Evolutionary conservation across 2,888 invertebrate genomes (phyloP), one percentile per base, ranked within the genome.

Genomic region (Coleophora deauratella): DNA sequence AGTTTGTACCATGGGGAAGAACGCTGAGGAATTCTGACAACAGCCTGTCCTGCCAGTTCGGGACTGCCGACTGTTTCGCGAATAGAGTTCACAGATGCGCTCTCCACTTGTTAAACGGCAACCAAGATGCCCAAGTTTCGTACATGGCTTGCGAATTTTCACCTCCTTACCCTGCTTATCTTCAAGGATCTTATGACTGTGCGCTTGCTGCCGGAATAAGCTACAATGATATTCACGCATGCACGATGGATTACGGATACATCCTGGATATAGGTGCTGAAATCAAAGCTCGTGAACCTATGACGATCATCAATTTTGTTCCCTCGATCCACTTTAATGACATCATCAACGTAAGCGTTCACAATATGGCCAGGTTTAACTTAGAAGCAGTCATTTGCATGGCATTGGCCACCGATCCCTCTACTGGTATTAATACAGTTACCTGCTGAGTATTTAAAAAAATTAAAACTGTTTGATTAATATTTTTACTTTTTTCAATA

Each of bases 1-100:
- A 82, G 46, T 82, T 78, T 37, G 60, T 86, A 1, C 75, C 82
- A 1, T 86, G 86, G 86, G 86, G 85, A 11, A 72, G 75, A 40
- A 73, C 79, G 0, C 12, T 12, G 1, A 55, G 69, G 33, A 51
- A 58, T 10, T 43, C 40, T 0, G 51, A 73, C 27, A 74, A 67
- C 2, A 48, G 42, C 2, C 45, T 77, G 9, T 46, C 41, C 1
- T 86, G 86, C 41, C 73, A 75, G 39, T 78, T 77, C 21, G 63
- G 63, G 2, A 42, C 7, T 0, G 52, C 53, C 30, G 84, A 84
- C 44, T 86, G 86, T 50, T 79, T 69, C 66, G 81, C 82, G 0
- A 86, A 86, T 39, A 67, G 77, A 8, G 47, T 77, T 0, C 79
- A 86, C 9, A 65, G 84, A 48, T 86, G 86, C 45, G 74, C 59